Evolutionary conservation across 2,888 invertebrate species (phyloP), one percentile per base, ranked within the genome.

Genomic region (Drosophila mimica): DNA sequence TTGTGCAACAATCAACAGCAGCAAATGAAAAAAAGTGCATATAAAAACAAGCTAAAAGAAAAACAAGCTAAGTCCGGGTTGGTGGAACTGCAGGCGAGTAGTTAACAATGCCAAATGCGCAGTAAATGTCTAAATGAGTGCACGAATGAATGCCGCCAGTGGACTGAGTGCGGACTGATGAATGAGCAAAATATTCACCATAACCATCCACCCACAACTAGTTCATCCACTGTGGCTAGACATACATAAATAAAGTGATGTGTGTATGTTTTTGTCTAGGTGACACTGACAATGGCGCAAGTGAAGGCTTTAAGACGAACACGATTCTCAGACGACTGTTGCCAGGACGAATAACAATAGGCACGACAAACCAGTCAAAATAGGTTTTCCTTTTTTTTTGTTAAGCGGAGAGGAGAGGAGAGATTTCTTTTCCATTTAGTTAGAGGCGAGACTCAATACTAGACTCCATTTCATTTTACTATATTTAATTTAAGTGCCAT

Each of bases 81-180:
- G 53, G 54, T 48, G 69, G 49, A 52, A 62, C 49, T 53, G 64
- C 34, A 65, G 51, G 46, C 58, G 54, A 61, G 54, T 58, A 69
- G 76, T 80, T 78, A 83, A 83, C 83, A 88, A 76, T 83, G 82
- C 72, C 71, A 79, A 84, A 83, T 84, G 85, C 82, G 70, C 85
- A 86, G 83, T 80, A 79, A 79, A 82, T 73, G 80, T 76, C 86
- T 82, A 82, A 85, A 82, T 81, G 86, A 85, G 73, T 72, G 72
- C 85, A 78, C 68, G 71, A 46, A 62, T 65, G 65, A 76, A 68
- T 69, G 63, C 34, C 49, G n/a, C 8, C 54, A 25, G 20, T 57
- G 46, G 67, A 38, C 25, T 59, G 58, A 40, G 46, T 40, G 9
- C 17, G n/a, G 53, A 38, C 36, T 72, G 67, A 74, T 74, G 67